Conservation (phyloP, 2,113 vertebrate genomes). For the Brachypodius melanocephalos region DNA sequence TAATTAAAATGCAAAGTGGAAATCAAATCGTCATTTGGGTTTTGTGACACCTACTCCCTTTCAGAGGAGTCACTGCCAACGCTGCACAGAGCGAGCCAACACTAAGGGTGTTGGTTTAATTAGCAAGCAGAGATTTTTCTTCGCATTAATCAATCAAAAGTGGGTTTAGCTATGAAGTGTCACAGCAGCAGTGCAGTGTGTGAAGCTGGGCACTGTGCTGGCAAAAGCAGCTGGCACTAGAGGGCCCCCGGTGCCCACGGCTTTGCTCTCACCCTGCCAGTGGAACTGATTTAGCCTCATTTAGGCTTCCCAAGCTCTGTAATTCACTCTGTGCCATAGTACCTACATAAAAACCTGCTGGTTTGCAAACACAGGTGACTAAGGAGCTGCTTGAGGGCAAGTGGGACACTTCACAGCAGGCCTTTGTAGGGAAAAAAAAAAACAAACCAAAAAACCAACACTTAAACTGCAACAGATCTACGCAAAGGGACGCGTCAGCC, state of each 20-base stretch:
- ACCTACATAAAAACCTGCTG: neutral
- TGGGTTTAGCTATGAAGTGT: neutral
- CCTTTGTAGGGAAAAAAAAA: neutral
- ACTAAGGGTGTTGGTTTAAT: neutral
- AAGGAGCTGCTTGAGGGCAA: neutral
- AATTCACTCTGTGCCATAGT: neutral
- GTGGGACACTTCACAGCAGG: neutral
- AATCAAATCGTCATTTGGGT: neutral
- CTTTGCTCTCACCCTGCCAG: neutral
- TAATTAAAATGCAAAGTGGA: neutral
- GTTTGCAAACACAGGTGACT: neutral
- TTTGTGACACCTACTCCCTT: neutral
- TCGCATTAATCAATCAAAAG: neutral
- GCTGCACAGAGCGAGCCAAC: neutral
- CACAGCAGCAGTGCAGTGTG: neutral
- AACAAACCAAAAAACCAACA: no score
- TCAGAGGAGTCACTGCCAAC: neutral
- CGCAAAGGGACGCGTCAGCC: neutral
- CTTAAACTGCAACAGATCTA: neutral
- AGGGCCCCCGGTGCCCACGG: neutral
- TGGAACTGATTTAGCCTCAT: neutral
- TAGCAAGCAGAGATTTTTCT: neutral
- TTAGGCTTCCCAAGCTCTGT: neutral
- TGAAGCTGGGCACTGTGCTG: neutral
- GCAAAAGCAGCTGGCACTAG: slow-evolving; percentile 8